phyloP scores from a whole-genome alignment of 2,888 invertebrate genomes.

The Tryphoninae sp. region DNA sequence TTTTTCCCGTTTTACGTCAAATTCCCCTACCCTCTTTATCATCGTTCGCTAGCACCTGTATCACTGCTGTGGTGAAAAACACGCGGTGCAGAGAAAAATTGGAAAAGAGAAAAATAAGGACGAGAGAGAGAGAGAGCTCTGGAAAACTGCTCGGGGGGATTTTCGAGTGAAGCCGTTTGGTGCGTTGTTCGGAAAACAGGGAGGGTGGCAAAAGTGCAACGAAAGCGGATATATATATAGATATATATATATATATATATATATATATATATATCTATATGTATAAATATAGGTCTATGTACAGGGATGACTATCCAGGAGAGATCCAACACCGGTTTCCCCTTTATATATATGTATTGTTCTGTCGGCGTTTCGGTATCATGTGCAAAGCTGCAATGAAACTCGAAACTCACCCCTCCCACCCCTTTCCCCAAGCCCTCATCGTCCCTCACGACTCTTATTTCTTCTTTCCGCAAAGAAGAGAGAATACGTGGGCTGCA shows the following conservation, averaged over 20 bases:
- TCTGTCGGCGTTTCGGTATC: constrained; percentile 67
- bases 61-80: constrained; percentile 35
- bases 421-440: constrained; percentile 53
- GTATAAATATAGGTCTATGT: background rate
- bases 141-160: constrained; percentile 56
- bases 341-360: background rate
- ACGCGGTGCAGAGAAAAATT: constrained; percentile 20
- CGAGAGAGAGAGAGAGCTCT: constrained; percentile 33
- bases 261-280: constrained; percentile 6
- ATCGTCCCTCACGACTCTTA: constrained; percentile 48
- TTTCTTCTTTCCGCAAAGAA: constrained; percentile 58
- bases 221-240: constrained; percentile 30
- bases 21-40: constrained; percentile 11
- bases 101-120: background rate
- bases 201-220: constrained; percentile 35
- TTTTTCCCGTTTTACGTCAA: constrained; percentile 28
- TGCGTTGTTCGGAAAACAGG: constrained; percentile 35
- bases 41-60: constrained; percentile 42
- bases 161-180: constrained; percentile 30
- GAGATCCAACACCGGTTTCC: constrained; percentile 24
- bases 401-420: constrained; percentile 71
- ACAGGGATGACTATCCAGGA: constrained; percentile 17
- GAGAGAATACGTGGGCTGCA: constrained; percentile 76
- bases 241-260: constrained; percentile 3
- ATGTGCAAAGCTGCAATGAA: constrained; percentile 71